Base-by-base conservation (phyloP, 2,797 vertebrate genomes). In the Sparus aurata region DNA sequence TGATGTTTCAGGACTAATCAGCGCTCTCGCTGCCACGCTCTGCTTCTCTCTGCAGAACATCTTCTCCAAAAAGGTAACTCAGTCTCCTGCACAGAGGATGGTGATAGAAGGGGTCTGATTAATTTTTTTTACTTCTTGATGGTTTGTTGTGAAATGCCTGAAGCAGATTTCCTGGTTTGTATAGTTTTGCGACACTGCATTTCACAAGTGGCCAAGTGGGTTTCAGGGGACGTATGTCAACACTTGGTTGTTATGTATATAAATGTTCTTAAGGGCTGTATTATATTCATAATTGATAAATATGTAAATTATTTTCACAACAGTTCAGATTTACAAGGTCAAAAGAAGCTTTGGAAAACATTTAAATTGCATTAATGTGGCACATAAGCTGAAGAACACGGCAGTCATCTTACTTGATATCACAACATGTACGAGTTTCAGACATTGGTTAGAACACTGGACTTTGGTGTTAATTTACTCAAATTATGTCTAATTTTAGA, bases 21-120 rank as follows among this genome's bases (percentile, higher is more conserved):
- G 98, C 2, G 98, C 98, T 0, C 95, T 99, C 22, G 98, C 98
- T 4, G 97, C 98, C 58, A 99, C 98, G 0, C 96, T 99, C 45
- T 99, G 98, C 92, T 99, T 99, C 92, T 99, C 98, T 0, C 95
- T 99, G 67, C 98, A 99, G 93, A 99, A 99, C 89, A 99, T 99
- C 87, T 99, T 98, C 95, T 99, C 98, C 2, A 99, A 99, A 92
- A 99, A 99, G 97, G 98, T 99, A 93, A 64, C n/a, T 55, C 23
- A 0, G 15, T 47, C 22, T 47, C 34, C 34, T 34, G 34, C 34
- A 34, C 7, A 34, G 34, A 34, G 34, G 34, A 34, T 9, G 8
- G 8, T 34, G 34, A 34, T 34, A 34, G 7, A 17, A 17, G 8
- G 22, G 12, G 17, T 3, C 12, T 5, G 17, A 5, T 0, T 13